These are phyloP conservation scores for Bedellia somnulentella DNA, from an alignment of 2,888 invertebrate species.

Conservation along the genomic window DNA sequence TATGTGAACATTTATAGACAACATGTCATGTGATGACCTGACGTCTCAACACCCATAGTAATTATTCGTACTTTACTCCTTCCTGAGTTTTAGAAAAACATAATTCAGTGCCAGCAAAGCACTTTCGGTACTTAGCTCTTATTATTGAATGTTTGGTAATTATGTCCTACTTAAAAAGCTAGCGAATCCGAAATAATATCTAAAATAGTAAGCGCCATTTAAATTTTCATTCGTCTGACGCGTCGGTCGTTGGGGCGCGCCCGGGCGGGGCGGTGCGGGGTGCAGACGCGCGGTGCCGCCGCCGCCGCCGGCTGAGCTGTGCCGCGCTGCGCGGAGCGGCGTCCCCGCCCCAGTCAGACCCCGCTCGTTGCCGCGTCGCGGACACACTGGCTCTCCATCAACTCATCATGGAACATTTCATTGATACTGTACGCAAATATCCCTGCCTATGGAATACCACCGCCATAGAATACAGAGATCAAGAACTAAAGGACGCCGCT, in stretches of 20 bases:
- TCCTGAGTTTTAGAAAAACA: no score
- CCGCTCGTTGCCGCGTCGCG: conserved; percentile 8
- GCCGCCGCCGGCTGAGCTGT: conserved; percentile 10
- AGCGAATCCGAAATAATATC: no score
- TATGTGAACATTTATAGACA: no score
- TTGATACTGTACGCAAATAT: conserved; percentile 44
- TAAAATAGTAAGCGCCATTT: no score
- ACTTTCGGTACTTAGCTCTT: no score
- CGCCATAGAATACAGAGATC: conserved; percentile 51
- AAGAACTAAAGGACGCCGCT: conserved; percentile 52
- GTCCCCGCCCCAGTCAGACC: conserved; percentile 14
- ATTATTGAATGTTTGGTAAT: no score
- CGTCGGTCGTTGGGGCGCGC: conserved; percentile 7
- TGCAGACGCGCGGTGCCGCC: conserved; percentile 10
- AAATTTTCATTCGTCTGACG: no score
- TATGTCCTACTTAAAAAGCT: no score
- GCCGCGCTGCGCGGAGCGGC: conserved; percentile 11
- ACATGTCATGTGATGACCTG: no score
- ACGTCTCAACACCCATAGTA: no score
- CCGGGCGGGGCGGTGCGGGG: conserved; percentile 10
- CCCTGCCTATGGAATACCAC: conserved; percentile 52
- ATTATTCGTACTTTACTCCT: no score
- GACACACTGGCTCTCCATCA: conserved; percentile 5
- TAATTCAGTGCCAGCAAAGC: no score
- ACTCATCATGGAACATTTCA: conserved; percentile 41